Conservation (phyloP, 2,113 vertebrate species). For the Nestor notabilis region DNA sequence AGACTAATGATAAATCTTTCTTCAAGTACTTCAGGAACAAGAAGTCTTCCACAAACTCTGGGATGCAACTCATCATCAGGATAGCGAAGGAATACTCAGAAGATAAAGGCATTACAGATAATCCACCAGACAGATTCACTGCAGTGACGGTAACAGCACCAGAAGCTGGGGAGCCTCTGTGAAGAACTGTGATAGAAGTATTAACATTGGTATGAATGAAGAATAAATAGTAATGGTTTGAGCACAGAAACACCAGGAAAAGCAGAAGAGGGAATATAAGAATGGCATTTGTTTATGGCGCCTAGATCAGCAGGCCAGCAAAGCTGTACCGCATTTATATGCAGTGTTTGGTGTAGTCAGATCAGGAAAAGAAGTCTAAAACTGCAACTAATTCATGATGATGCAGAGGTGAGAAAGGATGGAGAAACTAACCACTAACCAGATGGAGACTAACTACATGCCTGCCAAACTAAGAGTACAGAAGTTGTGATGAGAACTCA, state of each 20-base stretch:
- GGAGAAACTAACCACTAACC: not conserved
- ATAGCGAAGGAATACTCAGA: not conserved
- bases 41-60: conserved; percentile 12
- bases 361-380: not conserved
- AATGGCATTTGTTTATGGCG: not conserved
- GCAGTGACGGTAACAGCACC: not conserved
- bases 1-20: not conserved
- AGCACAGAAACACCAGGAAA: not conserved
- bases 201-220: not conserved
- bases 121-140: not conserved
- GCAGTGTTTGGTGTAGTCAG: not conserved
- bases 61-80: not conserved
- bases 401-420: not conserved
- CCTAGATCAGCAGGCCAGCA: not conserved
- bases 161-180: not conserved
- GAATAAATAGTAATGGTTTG: not conserved
- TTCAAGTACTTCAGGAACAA: not conserved
- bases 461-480: not conserved
- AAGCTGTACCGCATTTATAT: not conserved
- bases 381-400: not conserved
- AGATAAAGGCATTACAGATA: conserved; percentile 6
- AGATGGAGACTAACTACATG: not conserved
- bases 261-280: not conserved
- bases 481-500: not conserved
- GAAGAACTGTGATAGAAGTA: not conserved